Evolutionary conservation across 2,888 invertebrate species (phyloP), one percentile per base, ranked within the genome.

Genomic region (Pecten maximus): DNA sequence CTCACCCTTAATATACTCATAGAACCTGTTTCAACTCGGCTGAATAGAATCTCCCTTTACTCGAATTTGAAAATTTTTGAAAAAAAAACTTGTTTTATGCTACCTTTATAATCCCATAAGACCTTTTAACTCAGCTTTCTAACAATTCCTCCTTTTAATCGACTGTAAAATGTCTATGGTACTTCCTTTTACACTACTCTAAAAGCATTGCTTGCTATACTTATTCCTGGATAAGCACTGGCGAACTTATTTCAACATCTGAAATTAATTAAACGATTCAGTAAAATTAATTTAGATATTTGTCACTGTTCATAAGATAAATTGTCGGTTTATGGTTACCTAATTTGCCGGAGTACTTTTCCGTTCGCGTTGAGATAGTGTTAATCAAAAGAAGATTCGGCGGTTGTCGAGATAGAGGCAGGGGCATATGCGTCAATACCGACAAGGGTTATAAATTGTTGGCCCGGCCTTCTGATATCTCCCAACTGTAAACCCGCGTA

Each of bases 311-410:
- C 8, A 23, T 74, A 74, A 74, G 74, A 16, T 35, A 35, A 28
- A 74, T 74, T 74, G 10, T 0, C 8, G 28, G 74, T 74, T 74
- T 35, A 74, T 12, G 35, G 74, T 2, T 74, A 23, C 10, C 74
- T 74, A 74, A 74, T 74, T 35, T 74, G 6, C 74, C 74, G 10
- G 28, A 28, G 74, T 74, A 12, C 12, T 74, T 74, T 35, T 23
- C 8, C 35, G 28, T 74, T 35, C 74, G 10, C 35, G 15, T 35
- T 8, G 10, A 35, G 35, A 28, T 74, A 74, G 74, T 35, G 28
- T 74, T 74, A 74, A 74, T 74, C 74, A 74, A 74, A 6, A 74
- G 74, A 6, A 23, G 74, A 74, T 74, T 74, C 74, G 74, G 74
- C 74, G 1, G 74, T 28, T 74, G 74, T 35, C 12, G 74, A 35